phyloP scores from a whole-genome alignment of 2,888 invertebrate species.

The Ochropleura leucogaster region DNA sequence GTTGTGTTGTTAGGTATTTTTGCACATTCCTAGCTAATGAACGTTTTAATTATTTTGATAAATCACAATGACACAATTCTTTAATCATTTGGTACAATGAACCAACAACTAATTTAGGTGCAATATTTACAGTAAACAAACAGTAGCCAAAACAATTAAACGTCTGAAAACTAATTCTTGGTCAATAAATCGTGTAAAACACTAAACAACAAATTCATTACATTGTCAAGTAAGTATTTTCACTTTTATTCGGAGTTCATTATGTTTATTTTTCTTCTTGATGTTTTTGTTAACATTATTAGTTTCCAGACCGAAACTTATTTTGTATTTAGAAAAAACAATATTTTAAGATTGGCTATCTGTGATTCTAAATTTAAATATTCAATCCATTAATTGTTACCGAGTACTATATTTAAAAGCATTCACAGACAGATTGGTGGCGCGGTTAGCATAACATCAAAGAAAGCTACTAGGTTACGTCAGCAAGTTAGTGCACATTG shows the following conservation, averaged over 20 bases:
- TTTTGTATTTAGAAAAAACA: slow-evolving; percentile 32
- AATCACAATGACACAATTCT: slow-evolving; percentile 21
- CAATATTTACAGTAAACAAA: slow-evolving; percentile 35
- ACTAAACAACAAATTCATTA: slow-evolving; percentile 47
- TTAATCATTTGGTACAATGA: slow-evolving; percentile 1
- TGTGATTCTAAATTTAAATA: slow-evolving; percentile 30
- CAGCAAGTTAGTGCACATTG: slow-evolving; percentile 21
- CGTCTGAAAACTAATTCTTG: slow-evolving; percentile 23
- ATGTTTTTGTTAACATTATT: slow-evolving; percentile 26
- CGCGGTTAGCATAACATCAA: slow-evolving; percentile 29
- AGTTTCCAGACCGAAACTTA: slow-evolving; percentile 24
- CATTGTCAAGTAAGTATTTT: slow-evolving; percentile 59
- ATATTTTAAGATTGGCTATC: slow-evolving; percentile 40
- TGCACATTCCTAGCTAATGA: slow-evolving; percentile 19
- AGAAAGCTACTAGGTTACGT: slow-evolving; percentile 23
- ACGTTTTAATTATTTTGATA: slow-evolving; percentile 19
- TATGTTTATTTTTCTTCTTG: slow-evolving; percentile 45
- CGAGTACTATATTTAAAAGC: slow-evolving; percentile 42
- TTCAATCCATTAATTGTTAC: slow-evolving; percentile 15
- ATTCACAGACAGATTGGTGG: slow-evolving; percentile 44
- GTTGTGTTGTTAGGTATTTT: slow-evolving; percentile 14
- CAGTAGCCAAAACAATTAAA: slow-evolving; percentile 34
- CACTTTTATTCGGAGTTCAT: slow-evolving; percentile 36
- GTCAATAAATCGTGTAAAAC: slow-evolving; percentile 42
- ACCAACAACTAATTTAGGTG: slow-evolving; percentile 2